Evolutionary conservation across 2,888 invertebrate species (phyloP), one percentile per base, ranked within the genome.

Genomic region (Colostygia pectinataria): DNA sequence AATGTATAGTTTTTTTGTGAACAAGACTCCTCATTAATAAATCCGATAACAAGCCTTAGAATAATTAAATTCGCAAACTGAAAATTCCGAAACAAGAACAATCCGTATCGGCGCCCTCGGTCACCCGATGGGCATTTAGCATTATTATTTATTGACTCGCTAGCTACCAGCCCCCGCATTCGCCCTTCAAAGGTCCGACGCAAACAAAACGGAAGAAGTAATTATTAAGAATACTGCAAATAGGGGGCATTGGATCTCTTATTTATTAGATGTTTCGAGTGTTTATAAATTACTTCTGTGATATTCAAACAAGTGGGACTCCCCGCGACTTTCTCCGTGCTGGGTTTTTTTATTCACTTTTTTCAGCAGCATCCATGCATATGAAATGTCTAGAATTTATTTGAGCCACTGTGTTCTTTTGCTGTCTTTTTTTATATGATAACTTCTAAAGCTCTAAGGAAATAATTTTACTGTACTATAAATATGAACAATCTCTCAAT

Each of bases 131-230:
- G 80, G 73, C 82, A 81, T 83, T 86, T 81, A 79, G 78, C 77
- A 83, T 86, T 89, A 90, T 89, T 89, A 88, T 88, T 88, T 90
- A 88, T 88, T 82, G 86, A 82, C 82, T 80, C 72, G 67, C 71
- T 60, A 20, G n/a, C n/a, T n/a, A n/a, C n/a, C 18, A 63, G 71
- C 66, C 80, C 77, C 79, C 71, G 75, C 70, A 71, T 77, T 82
- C 82, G 53, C 78, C 83, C 83, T 74, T 77, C 45, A 38, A 57
- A 68, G 66, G 65, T 58, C 61, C 66, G 63, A 45, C 4, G 81
- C 81, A 87, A 89, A 88, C 83, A 88, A 86, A 87, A 80, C 82
- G 83, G 82, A 86, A 85, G 78, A 88, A 83, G 85, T 89, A 88
- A 88, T 89, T 86, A 89, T 88, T 87, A 85, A 87, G 85, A 83